Percentiles rank a stretch among this genome's conserved stretches.
Conservation (phyloP, 2,888 invertebrate genomes). For the Tetragonula carbonaria region DNA sequence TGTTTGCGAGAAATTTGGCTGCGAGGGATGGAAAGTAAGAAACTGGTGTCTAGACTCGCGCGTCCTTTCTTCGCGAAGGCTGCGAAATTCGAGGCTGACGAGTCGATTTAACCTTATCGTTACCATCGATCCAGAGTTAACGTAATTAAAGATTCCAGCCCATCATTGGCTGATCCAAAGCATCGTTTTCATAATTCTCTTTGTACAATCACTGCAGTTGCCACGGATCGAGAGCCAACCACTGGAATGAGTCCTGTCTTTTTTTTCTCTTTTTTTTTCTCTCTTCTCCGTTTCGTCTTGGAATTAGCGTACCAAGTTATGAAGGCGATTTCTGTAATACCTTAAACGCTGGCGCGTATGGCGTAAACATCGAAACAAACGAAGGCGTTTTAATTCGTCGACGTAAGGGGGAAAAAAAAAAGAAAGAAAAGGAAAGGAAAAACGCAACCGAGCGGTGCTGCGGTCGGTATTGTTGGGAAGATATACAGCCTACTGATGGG, state of each 20-base stretch:
- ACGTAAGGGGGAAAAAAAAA: neutral
- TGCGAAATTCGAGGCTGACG: conserved; percentile 9
- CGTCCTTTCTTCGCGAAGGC: neutral
- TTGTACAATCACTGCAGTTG: neutral
- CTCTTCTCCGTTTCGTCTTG: neutral
- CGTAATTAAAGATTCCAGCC: conserved; percentile 11
- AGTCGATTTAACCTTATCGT: conserved; percentile 29
- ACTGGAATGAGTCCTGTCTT: neutral
- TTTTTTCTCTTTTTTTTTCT: neutral
- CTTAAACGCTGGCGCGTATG: conserved; percentile 47
- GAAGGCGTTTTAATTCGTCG: conserved; percentile 36
- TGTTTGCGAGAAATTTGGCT: neutral
- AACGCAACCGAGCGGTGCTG: neutral
- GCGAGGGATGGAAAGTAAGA: neutral
- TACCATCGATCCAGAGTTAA: conserved; percentile 30
- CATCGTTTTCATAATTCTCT: conserved; percentile 27
- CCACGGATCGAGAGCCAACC: neutral
- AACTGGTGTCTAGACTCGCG: neutral
- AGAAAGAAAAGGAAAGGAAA: neutral
- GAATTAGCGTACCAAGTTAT: conserved; percentile 3
- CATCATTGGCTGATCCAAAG: neutral
- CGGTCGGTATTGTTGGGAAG: conserved; percentile 44
- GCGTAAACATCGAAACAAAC: conserved; percentile 39
- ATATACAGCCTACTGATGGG: conserved; percentile 52
- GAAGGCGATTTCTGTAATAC: conserved; percentile 59